phyloP scores from a whole-genome alignment of 1,140 invertebrate species.

The Drosophila insularis region DNA sequence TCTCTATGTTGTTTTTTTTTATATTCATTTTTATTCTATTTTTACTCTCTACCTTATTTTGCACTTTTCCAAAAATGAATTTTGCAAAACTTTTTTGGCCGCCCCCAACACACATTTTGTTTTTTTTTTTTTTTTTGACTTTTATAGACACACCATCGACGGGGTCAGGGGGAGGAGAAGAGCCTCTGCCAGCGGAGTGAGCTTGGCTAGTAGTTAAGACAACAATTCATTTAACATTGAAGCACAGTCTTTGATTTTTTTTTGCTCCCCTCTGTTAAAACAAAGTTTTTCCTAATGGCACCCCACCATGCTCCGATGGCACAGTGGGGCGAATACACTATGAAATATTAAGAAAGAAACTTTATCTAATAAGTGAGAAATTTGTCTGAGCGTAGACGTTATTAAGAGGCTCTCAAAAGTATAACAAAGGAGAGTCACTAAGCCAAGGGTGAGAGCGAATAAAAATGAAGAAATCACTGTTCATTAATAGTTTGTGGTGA shows the following conservation, averaged over 20 bases:
- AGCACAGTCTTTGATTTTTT: slow-evolving; percentile 50
- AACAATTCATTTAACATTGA: slow-evolving; percentile 79
- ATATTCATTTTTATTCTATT: slow-evolving; percentile 5
- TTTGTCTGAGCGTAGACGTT: not conserved
- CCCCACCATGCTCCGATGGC: slow-evolving; percentile 26
- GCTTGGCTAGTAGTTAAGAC: slow-evolving; percentile 73
- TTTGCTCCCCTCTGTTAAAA: slow-evolving; percentile 32
- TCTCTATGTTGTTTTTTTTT: not conserved
- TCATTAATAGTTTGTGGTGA: too few relatives aligned
- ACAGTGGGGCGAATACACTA: slow-evolving; percentile 39
- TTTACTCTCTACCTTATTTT: slow-evolving; percentile 58
- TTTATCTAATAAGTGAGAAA: not conserved
- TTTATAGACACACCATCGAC: slow-evolving; percentile 31
- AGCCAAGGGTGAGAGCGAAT: too few relatives aligned
- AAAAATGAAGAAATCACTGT: too few relatives aligned
- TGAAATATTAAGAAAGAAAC: not conserved
- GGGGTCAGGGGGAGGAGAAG: not conserved
- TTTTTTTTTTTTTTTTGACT: slow-evolving; percentile 49
- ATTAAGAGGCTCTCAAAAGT: not conserved
- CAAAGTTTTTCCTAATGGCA: slow-evolving; percentile 65
- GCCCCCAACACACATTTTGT: slow-evolving; percentile 22
- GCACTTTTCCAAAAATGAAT: slow-evolving; percentile 71
- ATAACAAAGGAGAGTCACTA: too few relatives aligned
- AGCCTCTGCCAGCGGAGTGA: not conserved
- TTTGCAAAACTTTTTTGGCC: slow-evolving; percentile 63